Conservation (phyloP, 2,888 invertebrate genomes). For the Morpho helenor region DNA sequence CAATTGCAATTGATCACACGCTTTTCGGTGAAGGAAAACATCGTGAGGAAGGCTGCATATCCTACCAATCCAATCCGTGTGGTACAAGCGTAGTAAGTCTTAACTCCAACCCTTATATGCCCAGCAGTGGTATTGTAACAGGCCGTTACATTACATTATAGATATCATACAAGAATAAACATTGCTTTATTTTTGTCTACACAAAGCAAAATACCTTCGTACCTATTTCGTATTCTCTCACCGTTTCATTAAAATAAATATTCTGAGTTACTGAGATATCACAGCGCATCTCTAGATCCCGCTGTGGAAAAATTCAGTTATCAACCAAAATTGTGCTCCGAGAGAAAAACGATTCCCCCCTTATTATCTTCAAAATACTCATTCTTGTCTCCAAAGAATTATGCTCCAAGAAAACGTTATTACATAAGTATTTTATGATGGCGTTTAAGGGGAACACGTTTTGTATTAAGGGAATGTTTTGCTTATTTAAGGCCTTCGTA, state of each 20-base stretch:
- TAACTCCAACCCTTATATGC: too few species aligned
- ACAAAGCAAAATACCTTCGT: constrained; percentile 5
- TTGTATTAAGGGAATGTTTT: constrained; percentile 33
- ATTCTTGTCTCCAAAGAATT: constrained; percentile 25
- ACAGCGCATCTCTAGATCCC: constrained; percentile 32
- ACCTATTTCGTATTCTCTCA: constrained; percentile 29
- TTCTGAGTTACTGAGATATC: constrained; percentile 39
- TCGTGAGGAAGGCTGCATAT: too few species aligned
- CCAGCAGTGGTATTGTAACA: too few species aligned
- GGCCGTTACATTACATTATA: too few species aligned
- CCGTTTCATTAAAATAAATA: constrained; percentile 58
- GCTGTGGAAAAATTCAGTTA: constrained; percentile 24
- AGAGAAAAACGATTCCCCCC: constrained; percentile 31
- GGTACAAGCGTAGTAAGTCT: too few species aligned
- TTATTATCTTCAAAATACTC: constrained; percentile 33
- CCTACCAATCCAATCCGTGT: too few species aligned
- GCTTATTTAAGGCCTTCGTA: constrained; percentile 25
- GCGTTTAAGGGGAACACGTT: constrained; percentile 32
- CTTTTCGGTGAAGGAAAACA: too few species aligned
- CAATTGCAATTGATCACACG: too few species aligned
- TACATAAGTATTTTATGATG: constrained; percentile 33
- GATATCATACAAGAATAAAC: background rate
- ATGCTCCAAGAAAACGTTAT: constrained; percentile 26
- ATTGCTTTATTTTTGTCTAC: constrained; percentile 7
- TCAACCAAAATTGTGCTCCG: constrained; percentile 35